These are phyloP conservation scores for Drosophila sechellia DNA, from an alignment of 1,140 invertebrate genomes.

Conservation along the genomic window DNA sequence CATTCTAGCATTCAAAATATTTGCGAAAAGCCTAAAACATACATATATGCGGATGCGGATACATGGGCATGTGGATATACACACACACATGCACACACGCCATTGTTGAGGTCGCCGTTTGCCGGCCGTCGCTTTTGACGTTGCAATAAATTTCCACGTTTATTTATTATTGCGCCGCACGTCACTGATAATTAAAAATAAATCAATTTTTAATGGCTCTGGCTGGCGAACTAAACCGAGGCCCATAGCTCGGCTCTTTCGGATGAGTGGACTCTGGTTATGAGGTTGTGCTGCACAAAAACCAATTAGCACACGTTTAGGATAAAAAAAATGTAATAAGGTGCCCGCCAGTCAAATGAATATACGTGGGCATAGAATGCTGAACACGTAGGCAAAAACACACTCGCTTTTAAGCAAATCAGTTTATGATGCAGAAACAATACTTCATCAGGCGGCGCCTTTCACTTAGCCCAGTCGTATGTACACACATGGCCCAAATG, in stretches of 20 bases:
- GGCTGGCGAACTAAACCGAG: constrained; percentile 30
- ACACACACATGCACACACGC: constrained; percentile 40
- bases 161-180: constrained; percentile 82
- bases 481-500: constrained; percentile 36
- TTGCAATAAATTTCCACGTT: constrained; percentile 78
- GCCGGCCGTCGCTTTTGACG: constrained; percentile 68
- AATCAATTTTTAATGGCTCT: constrained; percentile 79
- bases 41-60: constrained; percentile 7
- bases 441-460: constrained; percentile 72
- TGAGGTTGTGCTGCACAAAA: constrained; percentile 44
- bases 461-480: constrained; percentile 23
- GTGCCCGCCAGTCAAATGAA: constrained; percentile 16
- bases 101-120: constrained; percentile 51
- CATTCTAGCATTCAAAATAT: constrained; percentile 59
- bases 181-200: constrained; percentile 83
- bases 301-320: constrained; percentile 70
- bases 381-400: constrained; percentile 50
- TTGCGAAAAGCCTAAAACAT: constrained; percentile 27
- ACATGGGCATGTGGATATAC: not conserved
- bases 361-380: constrained; percentile 39
- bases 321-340: constrained; percentile 59
- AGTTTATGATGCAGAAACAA: constrained; percentile 79
- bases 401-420: constrained; percentile 74
- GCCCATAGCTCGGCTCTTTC: constrained; percentile 35
- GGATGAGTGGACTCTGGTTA: constrained; percentile 46